Conservation (phyloP, 2,888 invertebrate species). For the Mythimna impura region DNA sequence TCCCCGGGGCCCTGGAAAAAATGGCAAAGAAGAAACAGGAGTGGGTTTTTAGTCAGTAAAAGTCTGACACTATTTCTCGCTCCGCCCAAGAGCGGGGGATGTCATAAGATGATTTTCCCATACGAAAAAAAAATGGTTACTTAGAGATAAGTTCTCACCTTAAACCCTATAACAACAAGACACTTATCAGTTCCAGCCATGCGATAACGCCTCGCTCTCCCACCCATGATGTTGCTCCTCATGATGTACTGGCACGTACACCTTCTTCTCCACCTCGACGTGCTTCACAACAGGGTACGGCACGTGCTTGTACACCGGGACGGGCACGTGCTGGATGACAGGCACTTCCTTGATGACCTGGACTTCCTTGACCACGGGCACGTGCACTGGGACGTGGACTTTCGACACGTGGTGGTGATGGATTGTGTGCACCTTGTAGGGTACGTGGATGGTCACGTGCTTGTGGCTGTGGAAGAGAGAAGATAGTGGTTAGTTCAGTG, state of each 20-base stretch:
- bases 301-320: conserved; percentile 82
- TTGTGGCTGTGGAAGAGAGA: conserved; percentile 74
- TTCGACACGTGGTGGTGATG: conserved; percentile 88
- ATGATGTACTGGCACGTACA: conserved; percentile 82
- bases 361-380: conserved; percentile 86
- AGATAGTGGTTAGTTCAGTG: not conserved
- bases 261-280: conserved; percentile 85
- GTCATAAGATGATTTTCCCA: too few relatives aligned
- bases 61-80: too few relatives aligned
- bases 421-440: conserved; percentile 87
- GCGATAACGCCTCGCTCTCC: conserved; percentile 87
- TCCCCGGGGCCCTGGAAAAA: too few relatives aligned
- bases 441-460: conserved; percentile 87
- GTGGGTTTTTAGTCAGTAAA: too few relatives aligned
- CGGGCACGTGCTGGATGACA: conserved; percentile 83
- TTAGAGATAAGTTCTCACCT: conserved; percentile 67
- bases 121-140: too few relatives aligned
- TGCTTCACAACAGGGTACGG: conserved; percentile 83
- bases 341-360: conserved; percentile 87
- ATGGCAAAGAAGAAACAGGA: too few relatives aligned
- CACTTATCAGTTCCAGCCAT: conserved; percentile 86
- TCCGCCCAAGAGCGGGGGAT: too few relatives aligned
- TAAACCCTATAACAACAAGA: conserved; percentile 68
- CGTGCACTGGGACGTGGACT: conserved; percentile 83
- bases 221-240: conserved; percentile 82